Evolutionary conservation across 2,888 invertebrate genomes (phyloP).

Genomic region (Metalampra italica): DNA sequence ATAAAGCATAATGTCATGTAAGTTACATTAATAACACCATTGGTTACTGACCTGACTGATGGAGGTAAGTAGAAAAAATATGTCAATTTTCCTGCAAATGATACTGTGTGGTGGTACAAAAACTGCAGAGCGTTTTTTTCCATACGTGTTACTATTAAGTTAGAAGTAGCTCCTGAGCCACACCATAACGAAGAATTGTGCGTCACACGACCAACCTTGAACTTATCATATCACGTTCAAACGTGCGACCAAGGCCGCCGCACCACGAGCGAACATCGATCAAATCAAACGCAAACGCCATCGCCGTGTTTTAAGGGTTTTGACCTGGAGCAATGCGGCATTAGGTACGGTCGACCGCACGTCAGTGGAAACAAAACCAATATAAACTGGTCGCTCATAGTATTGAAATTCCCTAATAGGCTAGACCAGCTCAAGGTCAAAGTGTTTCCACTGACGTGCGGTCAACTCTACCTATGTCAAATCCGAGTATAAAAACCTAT

Average conservation of each 20-base stretch:
- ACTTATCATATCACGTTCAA: constrained; percentile 40
- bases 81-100: too few species aligned
- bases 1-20: background rate
- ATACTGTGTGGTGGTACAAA: too few species aligned
- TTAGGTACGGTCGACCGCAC: too few species aligned
- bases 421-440: too few species aligned
- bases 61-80: too few species aligned
- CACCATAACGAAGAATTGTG: constrained; percentile 11
- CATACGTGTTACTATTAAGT: background rate
- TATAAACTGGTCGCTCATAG: too few species aligned
- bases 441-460: too few species aligned
- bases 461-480: too few species aligned
- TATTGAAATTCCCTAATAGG: too few species aligned
- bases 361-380: too few species aligned
- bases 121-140: background rate
- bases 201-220: constrained; percentile 37
- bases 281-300: constrained; percentile 25
- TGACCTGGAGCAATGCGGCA: background rate
- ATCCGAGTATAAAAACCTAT: background rate
- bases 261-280: constrained; percentile 33
- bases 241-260: constrained; percentile 31
- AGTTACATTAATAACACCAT: background rate
- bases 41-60: background rate
- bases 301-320: background rate
- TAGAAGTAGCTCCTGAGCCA: background rate